A percentile compares a stretch with the other conserved stretches of the same genome.
Conservation (phyloP, 1,140 invertebrate genomes). For the Glomeris maerens region DNA sequence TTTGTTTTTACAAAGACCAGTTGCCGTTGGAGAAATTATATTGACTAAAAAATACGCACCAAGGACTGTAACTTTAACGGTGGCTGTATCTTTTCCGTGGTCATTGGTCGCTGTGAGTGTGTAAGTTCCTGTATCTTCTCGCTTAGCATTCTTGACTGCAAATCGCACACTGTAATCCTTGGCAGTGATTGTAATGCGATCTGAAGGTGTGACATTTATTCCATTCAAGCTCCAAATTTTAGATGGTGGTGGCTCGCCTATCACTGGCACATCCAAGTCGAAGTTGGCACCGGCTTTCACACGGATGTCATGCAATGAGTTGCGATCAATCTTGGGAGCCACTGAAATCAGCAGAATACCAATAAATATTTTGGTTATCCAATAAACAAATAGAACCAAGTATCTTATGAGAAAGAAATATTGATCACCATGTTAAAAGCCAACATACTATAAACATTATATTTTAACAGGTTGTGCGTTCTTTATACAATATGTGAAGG, state of each 20-base stretch:
- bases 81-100: slow-evolving; percentile 76
- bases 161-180: slow-evolving; percentile 80
- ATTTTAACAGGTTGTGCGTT: too few relatives aligned
- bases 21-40: neutral
- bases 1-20: neutral
- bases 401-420: neutral
- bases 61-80: slow-evolving; percentile 72
- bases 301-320: slow-evolving; percentile 82
- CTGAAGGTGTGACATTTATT: slow-evolving; percentile 56
- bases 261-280: slow-evolving; percentile 84
- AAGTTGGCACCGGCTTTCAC: slow-evolving; percentile 82
- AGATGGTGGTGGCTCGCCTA: slow-evolving; percentile 79
- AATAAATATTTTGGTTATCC: too few relatives aligned
- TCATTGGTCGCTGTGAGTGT: slow-evolving; percentile 78
- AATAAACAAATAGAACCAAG: neutral
- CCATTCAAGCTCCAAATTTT: slow-evolving; percentile 85
- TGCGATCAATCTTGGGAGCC: slow-evolving; percentile 82
- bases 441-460: too few relatives aligned
- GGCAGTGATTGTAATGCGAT: slow-evolving; percentile 66
- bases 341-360: slow-evolving; percentile 36
- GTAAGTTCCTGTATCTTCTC: slow-evolving; percentile 77
- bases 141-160: slow-evolving; percentile 69
- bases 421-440: neutral
- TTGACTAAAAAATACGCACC: slow-evolving; percentile 30
- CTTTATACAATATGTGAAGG: too few relatives aligned